Evolutionary conservation across 2,797 vertebrate genomes (phyloP).

Genomic region (Typhlichthys subterraneus): DNA sequence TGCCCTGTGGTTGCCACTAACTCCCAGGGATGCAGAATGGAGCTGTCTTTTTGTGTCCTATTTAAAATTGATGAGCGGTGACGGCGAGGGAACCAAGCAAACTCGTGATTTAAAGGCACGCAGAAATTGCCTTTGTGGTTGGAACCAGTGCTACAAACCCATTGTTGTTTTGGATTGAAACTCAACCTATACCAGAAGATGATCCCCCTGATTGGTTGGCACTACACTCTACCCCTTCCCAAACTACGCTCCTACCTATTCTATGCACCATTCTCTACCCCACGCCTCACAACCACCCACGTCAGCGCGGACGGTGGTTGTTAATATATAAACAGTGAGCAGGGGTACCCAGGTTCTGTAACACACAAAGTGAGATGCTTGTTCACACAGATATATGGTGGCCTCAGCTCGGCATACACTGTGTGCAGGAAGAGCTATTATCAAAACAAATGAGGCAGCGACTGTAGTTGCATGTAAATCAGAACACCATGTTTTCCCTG

Average conservation of each 20-base stretch:
- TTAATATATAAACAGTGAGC: no score
- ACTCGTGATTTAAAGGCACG: conserved; percentile 3
- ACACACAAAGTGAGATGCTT: conserved; percentile 59
- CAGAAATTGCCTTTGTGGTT: no score
- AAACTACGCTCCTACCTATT: no score
- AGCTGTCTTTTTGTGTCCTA: conserved; percentile 61
- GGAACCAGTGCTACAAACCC: no score
- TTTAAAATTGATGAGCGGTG: conserved; percentile 63
- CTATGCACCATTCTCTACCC: no score
- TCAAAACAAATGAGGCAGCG: conserved; percentile 71
- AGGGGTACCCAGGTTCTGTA: not conserved
- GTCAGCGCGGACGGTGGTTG: no score
- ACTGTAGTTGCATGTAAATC: conserved; percentile 66
- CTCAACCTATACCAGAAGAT: no score
- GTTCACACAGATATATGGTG: conserved; percentile 58
- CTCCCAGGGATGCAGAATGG: conserved; percentile 45
- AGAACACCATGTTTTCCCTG: conserved; percentile 27
- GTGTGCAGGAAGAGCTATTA: conserved; percentile 60
- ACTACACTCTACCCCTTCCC: no score
- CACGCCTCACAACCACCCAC: not conserved
- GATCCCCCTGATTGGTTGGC: not conserved
- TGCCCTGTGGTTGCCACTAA: conserved; percentile 48
- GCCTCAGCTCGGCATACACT: conserved; percentile 51
- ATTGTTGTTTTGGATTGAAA: no score
- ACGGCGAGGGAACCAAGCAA: conserved; percentile 55